Evolutionary conservation across 1,140 invertebrate species (phyloP), one percentile per base, ranked within the genome.

Genomic region (Ooceraea biroi): DNA sequence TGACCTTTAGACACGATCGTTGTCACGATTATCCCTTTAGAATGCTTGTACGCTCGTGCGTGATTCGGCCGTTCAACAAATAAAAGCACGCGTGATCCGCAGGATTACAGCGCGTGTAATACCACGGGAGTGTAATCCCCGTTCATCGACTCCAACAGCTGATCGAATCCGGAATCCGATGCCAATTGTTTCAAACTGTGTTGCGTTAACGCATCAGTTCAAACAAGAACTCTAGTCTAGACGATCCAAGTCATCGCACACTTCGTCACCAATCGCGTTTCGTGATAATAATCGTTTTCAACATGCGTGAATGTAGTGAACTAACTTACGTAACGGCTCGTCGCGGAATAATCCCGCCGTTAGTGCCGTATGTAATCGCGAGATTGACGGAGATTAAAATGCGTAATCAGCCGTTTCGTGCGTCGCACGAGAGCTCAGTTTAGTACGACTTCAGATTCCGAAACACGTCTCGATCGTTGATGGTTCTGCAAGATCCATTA

Each of bases 401-500:
- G 10, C 7, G 19, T 3, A 2, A 52, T 41, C 3, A n/a, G 1
- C 50, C 11, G 3, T 48, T 48, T 48, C n/a, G n/a, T n/a, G n/a
- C n/a, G n/a, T n/a, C n/a, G n/a, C n/a, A n/a, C n/a, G n/a, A n/a
- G n/a, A n/a, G n/a, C n/a, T n/a, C n/a, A n/a, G n/a, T n/a, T n/a
- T n/a, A n/a, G n/a, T n/a, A n/a, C n/a, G n/a, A n/a, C n/a, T n/a
- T n/a, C n/a, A n/a, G n/a, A n/a, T n/a, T n/a, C n/a, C n/a, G n/a
- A n/a, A 14, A 41, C 50, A 57, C n/a, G 30, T 10, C 27, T 63
- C 14, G 30, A 19, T 19, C 30, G 50, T 12, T 1, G n/a, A 22
- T 3, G 3, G 27, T 22, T 41, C 63, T 63, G 48, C 52, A 22
- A 88, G 82, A 82, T 71, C 83, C 48, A 55, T 85, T 68, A 86